phyloP scores from a whole-genome alignment of 2,797 vertebrate species.

The Threskiornis aethiopicus region DNA sequence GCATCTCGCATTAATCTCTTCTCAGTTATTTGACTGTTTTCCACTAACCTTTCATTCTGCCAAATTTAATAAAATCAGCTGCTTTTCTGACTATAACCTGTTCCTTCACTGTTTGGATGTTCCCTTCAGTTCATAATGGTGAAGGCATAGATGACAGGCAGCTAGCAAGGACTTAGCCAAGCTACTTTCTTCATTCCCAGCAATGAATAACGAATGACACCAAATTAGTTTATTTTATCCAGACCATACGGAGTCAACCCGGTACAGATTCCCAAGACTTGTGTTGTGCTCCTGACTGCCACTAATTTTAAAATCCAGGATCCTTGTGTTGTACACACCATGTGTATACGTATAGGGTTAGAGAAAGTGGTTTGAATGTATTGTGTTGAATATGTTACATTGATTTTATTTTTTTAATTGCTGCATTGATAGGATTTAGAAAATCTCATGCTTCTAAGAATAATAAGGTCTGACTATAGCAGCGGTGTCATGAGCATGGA shows the following conservation, averaged over 20 bases:
- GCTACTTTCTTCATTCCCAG: not conserved
- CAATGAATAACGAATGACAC: not conserved
- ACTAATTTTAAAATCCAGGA: not conserved
- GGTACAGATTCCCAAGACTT: not conserved
- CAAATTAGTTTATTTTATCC: conserved; percentile 1
- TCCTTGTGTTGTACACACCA: not conserved
- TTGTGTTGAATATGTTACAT: not conserved
- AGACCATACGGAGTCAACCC: not conserved
- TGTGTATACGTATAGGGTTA: not conserved
- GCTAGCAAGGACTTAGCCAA: not conserved
- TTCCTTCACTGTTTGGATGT: conserved; percentile 5
- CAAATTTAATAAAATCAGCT: conserved; percentile 58
- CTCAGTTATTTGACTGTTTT: conserved; percentile 52
- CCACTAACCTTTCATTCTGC: conserved; percentile 59
- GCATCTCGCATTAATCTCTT: conserved; percentile 37
- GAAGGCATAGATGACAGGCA: not conserved
- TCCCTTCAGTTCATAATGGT: not conserved
- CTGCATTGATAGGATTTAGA: not conserved
- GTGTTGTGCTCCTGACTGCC: not conserved
- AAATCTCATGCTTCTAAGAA: not conserved
- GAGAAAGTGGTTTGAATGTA: not conserved
- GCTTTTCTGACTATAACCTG: not conserved
- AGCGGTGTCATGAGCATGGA: not conserved
- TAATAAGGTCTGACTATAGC: not conserved
- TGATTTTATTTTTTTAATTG: not conserved